A percentile compares a stretch with the other conserved stretches of the same genome.
Conservation (phyloP, 2,888 invertebrate species). For the Drosophila stalkeri region DNA sequence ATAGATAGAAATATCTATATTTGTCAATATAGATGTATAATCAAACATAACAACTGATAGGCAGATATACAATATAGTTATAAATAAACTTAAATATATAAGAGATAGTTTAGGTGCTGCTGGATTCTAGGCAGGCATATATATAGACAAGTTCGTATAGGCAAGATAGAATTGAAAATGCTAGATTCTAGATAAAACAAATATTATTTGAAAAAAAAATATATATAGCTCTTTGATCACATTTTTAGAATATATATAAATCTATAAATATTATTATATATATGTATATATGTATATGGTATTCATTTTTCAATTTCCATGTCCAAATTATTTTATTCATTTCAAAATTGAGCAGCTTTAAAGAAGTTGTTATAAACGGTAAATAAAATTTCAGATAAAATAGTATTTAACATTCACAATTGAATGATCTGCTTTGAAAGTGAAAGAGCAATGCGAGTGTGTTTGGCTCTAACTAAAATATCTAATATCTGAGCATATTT, state of each 20-base stretch:
- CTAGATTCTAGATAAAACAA: too few species aligned
- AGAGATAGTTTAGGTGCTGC: too few species aligned
- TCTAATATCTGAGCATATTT: conserved; percentile 50
- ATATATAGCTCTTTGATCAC: too few species aligned
- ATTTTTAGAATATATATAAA: neutral
- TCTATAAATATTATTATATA: too few species aligned
- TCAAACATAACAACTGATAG: neutral
- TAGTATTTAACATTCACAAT: neutral
- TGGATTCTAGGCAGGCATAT: too few species aligned
- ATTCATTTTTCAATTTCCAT: neutral
- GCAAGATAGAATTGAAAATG: too few species aligned
- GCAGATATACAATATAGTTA: neutral
- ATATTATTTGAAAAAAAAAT: too few species aligned
- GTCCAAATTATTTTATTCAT: neutral
- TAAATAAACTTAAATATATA: neutral
- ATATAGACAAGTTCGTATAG: too few species aligned
- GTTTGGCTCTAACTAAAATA: conserved; percentile 22
- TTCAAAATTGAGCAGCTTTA: neutral
- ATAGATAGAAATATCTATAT: neutral
- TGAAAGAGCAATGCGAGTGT: conserved; percentile 32
- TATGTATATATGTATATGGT: neutral
- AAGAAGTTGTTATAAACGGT: neutral
- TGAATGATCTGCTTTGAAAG: conserved; percentile 17
- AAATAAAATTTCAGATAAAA: neutral
- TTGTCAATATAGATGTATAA: too few species aligned